Evolutionary conservation across 2,888 invertebrate genomes (phyloP).

Genomic region (Adineta ricciae): DNA sequence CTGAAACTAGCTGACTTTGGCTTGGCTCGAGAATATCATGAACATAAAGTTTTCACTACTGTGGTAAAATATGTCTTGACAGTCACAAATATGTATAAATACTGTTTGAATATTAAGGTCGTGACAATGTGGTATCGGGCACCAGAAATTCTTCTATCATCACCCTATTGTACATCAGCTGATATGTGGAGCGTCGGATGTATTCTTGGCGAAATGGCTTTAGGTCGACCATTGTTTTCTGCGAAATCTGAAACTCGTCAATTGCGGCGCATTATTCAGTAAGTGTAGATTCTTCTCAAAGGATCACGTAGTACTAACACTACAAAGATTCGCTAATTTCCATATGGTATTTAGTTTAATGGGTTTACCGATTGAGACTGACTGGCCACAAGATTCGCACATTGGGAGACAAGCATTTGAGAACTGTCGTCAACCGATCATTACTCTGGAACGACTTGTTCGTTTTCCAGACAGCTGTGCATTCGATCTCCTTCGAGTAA

Average conservation of each 20-base stretch:
- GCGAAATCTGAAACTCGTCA: background rate
- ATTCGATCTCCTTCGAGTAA: background rate
- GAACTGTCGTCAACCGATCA: background rate
- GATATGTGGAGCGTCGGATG: slow-evolving; percentile 32
- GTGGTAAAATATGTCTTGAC: background rate
- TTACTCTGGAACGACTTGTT: background rate
- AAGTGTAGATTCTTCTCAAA: background rate
- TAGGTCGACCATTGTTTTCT: background rate
- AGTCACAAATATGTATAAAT: slow-evolving; percentile 43
- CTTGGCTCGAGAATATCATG: slow-evolving; percentile 45
- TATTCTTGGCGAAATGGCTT: slow-evolving; percentile 10
- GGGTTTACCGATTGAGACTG: background rate
- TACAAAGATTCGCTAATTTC: background rate
- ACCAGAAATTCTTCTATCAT: slow-evolving; percentile 50
- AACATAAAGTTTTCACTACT: background rate
- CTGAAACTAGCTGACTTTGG: slow-evolving; percentile 52
- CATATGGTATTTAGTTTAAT: background rate
- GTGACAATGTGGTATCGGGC: slow-evolving; percentile 51
- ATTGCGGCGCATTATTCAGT: background rate
- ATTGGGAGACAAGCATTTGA: background rate
- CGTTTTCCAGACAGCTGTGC: background rate
- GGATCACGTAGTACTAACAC: background rate
- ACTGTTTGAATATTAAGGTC: slow-evolving; percentile 49
- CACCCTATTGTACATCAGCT: slow-evolving; percentile 62
- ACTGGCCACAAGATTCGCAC: background rate